A percentile compares a stretch with the other conserved stretches of the same genome.
Conservation (phyloP, 2,797 vertebrate genomes). For the Chaetophractus vellerosus region DNA sequence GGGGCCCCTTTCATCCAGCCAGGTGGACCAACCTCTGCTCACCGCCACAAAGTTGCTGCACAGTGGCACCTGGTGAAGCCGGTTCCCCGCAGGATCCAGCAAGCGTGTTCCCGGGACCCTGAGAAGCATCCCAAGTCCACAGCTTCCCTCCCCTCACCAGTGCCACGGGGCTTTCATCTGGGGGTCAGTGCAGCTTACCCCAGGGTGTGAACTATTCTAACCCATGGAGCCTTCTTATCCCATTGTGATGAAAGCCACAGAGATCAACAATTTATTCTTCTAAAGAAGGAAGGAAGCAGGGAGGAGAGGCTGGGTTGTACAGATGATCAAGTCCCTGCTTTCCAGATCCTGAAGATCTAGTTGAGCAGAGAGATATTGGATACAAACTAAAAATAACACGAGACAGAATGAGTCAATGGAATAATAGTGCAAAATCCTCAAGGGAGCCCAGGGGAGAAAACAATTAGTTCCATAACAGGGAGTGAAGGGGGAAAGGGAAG, state of each 20-base stretch:
- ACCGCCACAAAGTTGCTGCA: background rate
- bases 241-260: background rate
- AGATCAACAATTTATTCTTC: background rate
- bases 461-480: background rate
- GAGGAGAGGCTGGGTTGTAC: background rate
- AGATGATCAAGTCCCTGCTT: background rate
- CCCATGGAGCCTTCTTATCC: background rate
- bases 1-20: background rate
- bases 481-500: background rate
- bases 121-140: too few relatives aligned
- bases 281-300: background rate
- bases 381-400: constrained; percentile 35
- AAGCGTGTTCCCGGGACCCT: background rate
- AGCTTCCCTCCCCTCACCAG: background rate
- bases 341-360: background rate
- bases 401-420: constrained; percentile 20
- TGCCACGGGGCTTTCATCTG: background rate
- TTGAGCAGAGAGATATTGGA: background rate
- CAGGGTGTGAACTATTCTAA: background rate
- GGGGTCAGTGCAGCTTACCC: background rate
- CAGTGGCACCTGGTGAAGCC: background rate
- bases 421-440: background rate
- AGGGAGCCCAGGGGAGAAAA: constrained; percentile 4
- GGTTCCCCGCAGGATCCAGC: background rate
- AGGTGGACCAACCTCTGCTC: background rate